Evolutionary conservation across 2,888 invertebrate genomes (phyloP), one percentile per base, ranked within the genome.

Genomic region (Pyralis farinalis): DNA sequence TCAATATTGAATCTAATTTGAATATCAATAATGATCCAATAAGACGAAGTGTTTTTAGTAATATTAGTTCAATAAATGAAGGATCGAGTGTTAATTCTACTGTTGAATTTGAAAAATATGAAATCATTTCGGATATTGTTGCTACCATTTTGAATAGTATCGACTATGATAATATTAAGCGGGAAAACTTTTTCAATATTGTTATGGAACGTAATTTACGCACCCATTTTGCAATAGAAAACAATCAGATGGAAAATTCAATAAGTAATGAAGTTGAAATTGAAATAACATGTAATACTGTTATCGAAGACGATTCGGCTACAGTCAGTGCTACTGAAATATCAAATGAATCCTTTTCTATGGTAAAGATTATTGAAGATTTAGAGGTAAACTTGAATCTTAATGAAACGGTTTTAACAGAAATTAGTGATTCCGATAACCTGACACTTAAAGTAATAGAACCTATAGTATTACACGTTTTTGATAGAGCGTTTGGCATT

Each of bases 71-170:
- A 1, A 59, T 61, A 7, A 44, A 44, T 25, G 74, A 70, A n/a
- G 42, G 54, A 0, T 36, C 42, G 12, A 86, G 87, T 41, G 71
- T 81, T 9, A 73, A 88, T 65, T 86, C 88, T 0, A 84, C 80
- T 1, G 69, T 51, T 3, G 88, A 88, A 53, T 88, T 88, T 45
- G 88, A 88, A 46, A 84, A 79, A 52, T 68, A 75, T 25, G 88
- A 88, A 65, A 44, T 60, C 0, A 65, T 85, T 5, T 52, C 76
- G 0, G 86, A 87, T 35, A 47, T 87, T 3, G 43, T 88, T 6
- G 51, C 59, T 1, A 28, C 47, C 7, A 53, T 88, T 22, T 44
- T 86, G 1, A 70, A 67, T 33, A 69, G 51, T 47, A 67, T 86
- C 28, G 64, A 78, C 38, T 52, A 54, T 42, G 50, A 59, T 9